These are phyloP conservation scores for Odontesthes bonariensis DNA, from an alignment of 2,113 vertebrate genomes.

Conservation along the genomic window DNA sequence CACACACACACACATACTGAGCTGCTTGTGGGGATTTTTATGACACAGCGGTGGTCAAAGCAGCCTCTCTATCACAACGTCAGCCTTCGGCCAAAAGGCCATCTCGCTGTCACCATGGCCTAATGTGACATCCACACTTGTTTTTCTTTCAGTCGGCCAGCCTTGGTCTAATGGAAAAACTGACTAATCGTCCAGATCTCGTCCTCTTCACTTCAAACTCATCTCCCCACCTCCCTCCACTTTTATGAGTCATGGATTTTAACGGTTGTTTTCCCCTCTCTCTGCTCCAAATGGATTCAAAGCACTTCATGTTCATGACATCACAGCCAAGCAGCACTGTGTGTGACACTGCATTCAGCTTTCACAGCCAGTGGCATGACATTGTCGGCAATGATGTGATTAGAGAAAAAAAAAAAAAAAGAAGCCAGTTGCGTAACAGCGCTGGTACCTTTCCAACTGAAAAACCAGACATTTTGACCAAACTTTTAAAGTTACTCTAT, in stretches of 20 bases:
- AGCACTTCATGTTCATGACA: slow-evolving; percentile 70
- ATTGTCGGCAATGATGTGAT: slow-evolving; percentile 16
- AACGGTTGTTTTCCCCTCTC: slow-evolving; percentile 53
- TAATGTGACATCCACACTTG: slow-evolving; percentile 76
- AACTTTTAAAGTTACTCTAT: neutral
- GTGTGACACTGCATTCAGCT: slow-evolving; percentile 36
- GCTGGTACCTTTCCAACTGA: slow-evolving; percentile 48
- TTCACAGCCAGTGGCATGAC: slow-evolving; percentile 38
- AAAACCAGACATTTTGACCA: slow-evolving; percentile 10
- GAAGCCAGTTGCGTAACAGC: slow-evolving; percentile 38
- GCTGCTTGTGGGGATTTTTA: slow-evolving; percentile 23
- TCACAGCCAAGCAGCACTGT: slow-evolving; percentile 59
- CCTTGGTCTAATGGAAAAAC: slow-evolving; percentile 84
- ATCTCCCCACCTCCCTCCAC: slow-evolving; percentile 48
- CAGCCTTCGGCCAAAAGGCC: slow-evolving; percentile 45
- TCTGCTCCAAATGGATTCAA: slow-evolving; percentile 53
- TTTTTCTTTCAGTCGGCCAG: slow-evolving; percentile 68
- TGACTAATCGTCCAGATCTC: slow-evolving; percentile 71
- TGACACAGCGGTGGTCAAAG: slow-evolving; percentile 11
- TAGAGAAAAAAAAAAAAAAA: neutral
- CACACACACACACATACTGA: neutral
- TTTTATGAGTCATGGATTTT: slow-evolving; percentile 81
- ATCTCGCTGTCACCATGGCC: slow-evolving; percentile 61
- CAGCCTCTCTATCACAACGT: slow-evolving; percentile 11
- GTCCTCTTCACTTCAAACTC: slow-evolving; percentile 50